Base-by-base conservation (phyloP, 2,797 vertebrate genomes). In the Peromyscus eremicus region DNA sequence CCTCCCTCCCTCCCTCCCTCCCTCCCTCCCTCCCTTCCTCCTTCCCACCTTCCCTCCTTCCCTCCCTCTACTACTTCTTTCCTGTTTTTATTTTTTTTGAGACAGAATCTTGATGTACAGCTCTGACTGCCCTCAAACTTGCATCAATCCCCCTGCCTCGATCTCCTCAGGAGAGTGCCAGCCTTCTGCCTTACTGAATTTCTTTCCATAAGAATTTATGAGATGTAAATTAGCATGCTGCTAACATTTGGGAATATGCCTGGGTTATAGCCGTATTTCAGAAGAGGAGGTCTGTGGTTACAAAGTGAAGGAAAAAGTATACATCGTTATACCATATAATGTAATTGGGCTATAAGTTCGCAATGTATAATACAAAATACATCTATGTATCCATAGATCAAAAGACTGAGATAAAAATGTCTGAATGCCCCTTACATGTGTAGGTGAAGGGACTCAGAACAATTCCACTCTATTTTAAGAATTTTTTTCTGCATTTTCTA, bases 401-500 rank as follows among this genome's bases (percentile, higher is more conserved):
- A 92, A 91, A 86, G 43, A 2, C 6, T 57, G 68, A 92, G 84
- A 85, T 60, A 73, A 87, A 80, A 75, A 60, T 21, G 55, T 27
- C n/a, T 14, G 70, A 64, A 77, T 60, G 11, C 29, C 29, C 57
- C 6, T 64, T 55, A n/a, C 21, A 66, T 46, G 34, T 88, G 17
- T 71, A 40, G 34, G 34, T 40, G 21, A 70, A 80, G 43, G 23
- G n/a, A 4, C 21, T 66, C n/a, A 86, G n/a, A 52, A 9, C 9
- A 66, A 71, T 37, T 60, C 71, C 14, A 60, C 81, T 92, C 75
- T 43, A 27, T 46, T 94, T 37, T 12, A 71, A 86, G 57, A 85
- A 91, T 52, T 13, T 82, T 77, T 87, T 80, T 27, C 27, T 86
- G 12, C 8, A 70, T 90, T 96, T 94, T 93, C 25, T 73, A 46